A percentile compares a stretch with the other conserved stretches of the same genome.
These are phyloP conservation scores for Elmis aenea DNA, from an alignment of 2,888 invertebrate genomes.

Conservation along the genomic window DNA sequence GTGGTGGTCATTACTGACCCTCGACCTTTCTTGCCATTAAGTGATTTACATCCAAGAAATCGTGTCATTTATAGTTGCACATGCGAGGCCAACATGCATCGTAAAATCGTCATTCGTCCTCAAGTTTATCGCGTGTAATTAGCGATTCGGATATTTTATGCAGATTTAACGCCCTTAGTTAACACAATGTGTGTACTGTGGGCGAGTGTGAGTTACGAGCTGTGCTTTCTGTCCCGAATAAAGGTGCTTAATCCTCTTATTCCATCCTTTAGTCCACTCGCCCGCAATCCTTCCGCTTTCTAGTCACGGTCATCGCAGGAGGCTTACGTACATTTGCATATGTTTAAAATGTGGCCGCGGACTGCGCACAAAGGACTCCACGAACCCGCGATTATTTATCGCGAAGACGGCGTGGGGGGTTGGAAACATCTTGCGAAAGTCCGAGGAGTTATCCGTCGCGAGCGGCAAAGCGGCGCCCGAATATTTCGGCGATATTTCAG, in stretches of 20 bases:
- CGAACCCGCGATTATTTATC: conserved; percentile 47
- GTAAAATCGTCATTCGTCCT: no score
- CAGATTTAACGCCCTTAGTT: no score
- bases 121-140: no score
- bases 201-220: no score
- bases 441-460: conserved; percentile 14
- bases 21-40: conserved; percentile 7
- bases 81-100: no score
- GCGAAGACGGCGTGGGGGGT: conserved; percentile 30
- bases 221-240: no score
- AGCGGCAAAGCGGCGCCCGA: no score
- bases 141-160: no score
- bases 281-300: conserved; percentile 40
- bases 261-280: no score
- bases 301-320: conserved; percentile 44
- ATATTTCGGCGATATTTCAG: background rate
- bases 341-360: conserved; percentile 47
- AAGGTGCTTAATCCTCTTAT: no score
- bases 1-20: conserved; percentile 7
- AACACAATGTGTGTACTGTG: no score
- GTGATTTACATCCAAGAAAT: conserved; percentile 4
- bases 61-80: conserved; percentile 4
- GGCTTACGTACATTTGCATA: conserved; percentile 46
- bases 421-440: conserved; percentile 29
- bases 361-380: conserved; percentile 44